A percentile compares a stretch with the other conserved stretches of the same genome.
These are phyloP conservation scores for Tipula helvola DNA, from an alignment of 2,888 invertebrate species.

Conservation along the genomic window DNA sequence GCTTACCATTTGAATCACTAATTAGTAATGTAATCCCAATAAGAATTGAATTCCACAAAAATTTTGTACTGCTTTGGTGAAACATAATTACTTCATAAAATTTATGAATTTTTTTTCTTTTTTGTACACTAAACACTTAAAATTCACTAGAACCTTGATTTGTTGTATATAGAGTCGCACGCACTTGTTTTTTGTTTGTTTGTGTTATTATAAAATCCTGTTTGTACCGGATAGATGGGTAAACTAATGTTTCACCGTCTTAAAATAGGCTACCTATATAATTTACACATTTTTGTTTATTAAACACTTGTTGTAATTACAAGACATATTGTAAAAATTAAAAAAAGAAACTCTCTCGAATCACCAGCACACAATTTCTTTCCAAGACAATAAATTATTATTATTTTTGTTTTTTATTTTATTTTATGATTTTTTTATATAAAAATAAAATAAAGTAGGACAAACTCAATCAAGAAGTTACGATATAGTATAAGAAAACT, in stretches of 20 bases:
- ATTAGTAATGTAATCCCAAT: constrained; percentile 4
- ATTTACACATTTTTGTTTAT: not conserved
- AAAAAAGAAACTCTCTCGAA: not conserved
- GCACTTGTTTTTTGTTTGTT: not conserved
- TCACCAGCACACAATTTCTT: not conserved
- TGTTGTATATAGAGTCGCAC: not conserved
- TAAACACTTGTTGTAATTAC: not conserved
- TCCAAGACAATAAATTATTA: not conserved
- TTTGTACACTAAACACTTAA: not conserved
- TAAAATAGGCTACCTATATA: not conserved
- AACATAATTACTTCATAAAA: not conserved
- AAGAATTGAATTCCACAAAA: not conserved
- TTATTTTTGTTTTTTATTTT: not conserved
- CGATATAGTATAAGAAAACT: not conserved
- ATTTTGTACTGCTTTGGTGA: not conserved
- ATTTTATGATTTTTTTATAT: not conserved
- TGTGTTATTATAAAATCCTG: not conserved
- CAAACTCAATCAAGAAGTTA: not conserved
- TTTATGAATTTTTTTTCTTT: not conserved
- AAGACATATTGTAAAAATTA: not conserved
- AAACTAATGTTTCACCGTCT: not conserved
- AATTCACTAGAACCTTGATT: not conserved
- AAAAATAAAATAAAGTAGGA: not conserved
- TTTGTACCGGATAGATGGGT: not conserved
- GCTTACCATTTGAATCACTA: not conserved